Evolutionary conservation across 2,113 vertebrate genomes (phyloP).

Genomic region (Theristicus caerulescens): DNA sequence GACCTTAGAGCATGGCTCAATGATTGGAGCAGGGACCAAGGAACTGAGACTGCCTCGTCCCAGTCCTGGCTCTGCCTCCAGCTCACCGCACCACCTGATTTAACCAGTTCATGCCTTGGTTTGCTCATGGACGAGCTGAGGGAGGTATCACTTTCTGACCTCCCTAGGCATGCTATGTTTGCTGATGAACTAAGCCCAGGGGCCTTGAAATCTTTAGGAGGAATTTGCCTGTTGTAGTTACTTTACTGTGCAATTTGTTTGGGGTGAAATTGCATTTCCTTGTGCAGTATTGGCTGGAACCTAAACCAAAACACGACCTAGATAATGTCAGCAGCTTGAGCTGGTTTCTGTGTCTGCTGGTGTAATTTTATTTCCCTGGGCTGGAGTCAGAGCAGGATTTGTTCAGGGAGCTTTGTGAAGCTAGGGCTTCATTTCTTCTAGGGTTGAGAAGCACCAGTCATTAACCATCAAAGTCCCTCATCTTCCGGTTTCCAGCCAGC

Average conservation of each 20-base stretch:
- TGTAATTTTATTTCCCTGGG: neutral
- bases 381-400: neutral
- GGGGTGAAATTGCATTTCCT: neutral
- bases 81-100: neutral
- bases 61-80: neutral
- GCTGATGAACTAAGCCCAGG: neutral
- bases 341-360: neutral
- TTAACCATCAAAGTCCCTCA: neutral
- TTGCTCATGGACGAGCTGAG: neutral
- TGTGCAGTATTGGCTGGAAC: neutral
- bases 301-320: neutral
- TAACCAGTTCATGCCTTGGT: neutral
- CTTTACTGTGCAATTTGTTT: neutral
- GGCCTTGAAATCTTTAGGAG: neutral
- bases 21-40: neutral
- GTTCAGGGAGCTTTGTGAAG: neutral
- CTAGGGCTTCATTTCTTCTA: neutral
- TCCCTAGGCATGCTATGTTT: neutral
- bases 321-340: neutral
- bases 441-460: neutral
- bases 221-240: neutral
- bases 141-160: neutral
- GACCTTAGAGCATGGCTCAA: neutral
- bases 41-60: neutral
- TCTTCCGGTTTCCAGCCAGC: neutral